A percentile compares a stretch with the other conserved stretches of the same genome.
Conservation (phyloP, 64 coral and sea anemone genomes). For the Platygyra sinensis region DNA sequence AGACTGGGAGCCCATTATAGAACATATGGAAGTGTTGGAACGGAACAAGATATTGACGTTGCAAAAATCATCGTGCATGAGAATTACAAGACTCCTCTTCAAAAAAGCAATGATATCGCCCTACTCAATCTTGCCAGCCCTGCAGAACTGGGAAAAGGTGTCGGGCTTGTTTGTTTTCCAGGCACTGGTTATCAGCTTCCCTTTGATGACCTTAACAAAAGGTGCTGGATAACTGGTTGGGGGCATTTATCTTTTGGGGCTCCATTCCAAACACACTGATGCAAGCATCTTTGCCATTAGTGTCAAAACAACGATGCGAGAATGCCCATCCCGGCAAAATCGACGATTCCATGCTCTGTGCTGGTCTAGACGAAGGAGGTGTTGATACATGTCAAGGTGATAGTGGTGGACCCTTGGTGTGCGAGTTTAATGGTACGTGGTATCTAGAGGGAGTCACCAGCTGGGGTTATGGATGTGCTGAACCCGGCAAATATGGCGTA, state of each 20-base stretch:
- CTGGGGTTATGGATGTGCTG: neutral
- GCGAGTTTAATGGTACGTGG: too few relatives aligned
- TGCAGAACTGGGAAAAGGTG: neutral
- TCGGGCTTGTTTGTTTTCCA: conserved; percentile 36
- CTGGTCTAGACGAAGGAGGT: too few relatives aligned
- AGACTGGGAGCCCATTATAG: conserved; percentile 65
- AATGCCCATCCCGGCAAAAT: too few relatives aligned
- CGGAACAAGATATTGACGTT: conserved; percentile 53
- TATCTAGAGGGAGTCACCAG: too few relatives aligned
- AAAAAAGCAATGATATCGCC: conserved; percentile 42
- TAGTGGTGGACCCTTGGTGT: too few relatives aligned
- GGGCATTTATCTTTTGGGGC: conserved; percentile 39
- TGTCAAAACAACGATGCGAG: conserved; percentile 13
- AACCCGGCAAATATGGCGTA: too few relatives aligned
- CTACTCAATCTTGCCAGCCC: conserved; percentile 31
- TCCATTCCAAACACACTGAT: conserved; percentile 23
- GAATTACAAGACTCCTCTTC: conserved; percentile 10
- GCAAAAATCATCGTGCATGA: conserved; percentile 48
- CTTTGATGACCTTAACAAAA: too few relatives aligned
- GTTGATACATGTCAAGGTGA: too few relatives aligned
- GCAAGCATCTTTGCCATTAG: conserved; percentile 60
- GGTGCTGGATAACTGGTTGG: conserved; percentile 66
- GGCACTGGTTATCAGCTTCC: neutral
- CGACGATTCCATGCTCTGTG: too few relatives aligned
- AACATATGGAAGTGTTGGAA: conserved; percentile 2